phyloP scores from a whole-genome alignment of 2,888 invertebrate genomes.

The Hypselothyrea guttata region DNA sequence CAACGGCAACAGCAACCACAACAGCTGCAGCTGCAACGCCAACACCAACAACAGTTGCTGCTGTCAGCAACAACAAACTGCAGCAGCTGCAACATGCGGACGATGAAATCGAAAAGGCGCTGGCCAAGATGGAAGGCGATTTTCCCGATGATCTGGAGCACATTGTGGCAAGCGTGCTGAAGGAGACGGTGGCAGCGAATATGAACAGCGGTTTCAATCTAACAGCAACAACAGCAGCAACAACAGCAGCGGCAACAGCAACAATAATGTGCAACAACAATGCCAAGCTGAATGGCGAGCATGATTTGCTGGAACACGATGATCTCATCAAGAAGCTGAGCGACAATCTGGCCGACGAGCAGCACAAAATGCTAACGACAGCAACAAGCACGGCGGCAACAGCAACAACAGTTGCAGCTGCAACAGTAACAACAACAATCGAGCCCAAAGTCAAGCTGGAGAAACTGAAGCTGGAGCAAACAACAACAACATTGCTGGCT shows the following conservation, averaged over 20 bases:
- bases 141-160: slow-evolving; percentile 67
- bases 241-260: slow-evolving; percentile 10
- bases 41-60: slow-evolving; percentile 10
- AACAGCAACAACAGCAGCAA: slow-evolving; percentile 3
- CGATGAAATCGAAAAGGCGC: slow-evolving; percentile 86
- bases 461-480: slow-evolving; percentile 47
- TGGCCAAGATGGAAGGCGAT: slow-evolving; percentile 87
- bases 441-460: slow-evolving; percentile 51
- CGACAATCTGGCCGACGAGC: slow-evolving; percentile 51
- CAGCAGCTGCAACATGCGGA: slow-evolving; percentile 54
- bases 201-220: slow-evolving; percentile 33
- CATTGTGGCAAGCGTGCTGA: slow-evolving; percentile 52
- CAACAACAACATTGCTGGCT: slow-evolving; percentile 33
- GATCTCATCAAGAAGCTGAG: slow-evolving; percentile 79
- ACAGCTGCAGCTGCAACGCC: slow-evolving; percentile 6
- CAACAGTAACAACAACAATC: slow-evolving; percentile 18
- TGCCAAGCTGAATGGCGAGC: slow-evolving; percentile 80
- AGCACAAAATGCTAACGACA: slow-evolving; percentile 37
- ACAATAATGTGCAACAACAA: slow-evolving; percentile 19
- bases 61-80: slow-evolving; percentile 10
- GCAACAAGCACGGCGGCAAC: slow-evolving; percentile 5
- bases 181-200: slow-evolving; percentile 32
- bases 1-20: slow-evolving; percentile 15
- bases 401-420: slow-evolving; percentile 6
- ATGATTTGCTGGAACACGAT: slow-evolving; percentile 77